Conservation (phyloP, 2,888 invertebrate species). For the Polia nebulosa region DNA sequence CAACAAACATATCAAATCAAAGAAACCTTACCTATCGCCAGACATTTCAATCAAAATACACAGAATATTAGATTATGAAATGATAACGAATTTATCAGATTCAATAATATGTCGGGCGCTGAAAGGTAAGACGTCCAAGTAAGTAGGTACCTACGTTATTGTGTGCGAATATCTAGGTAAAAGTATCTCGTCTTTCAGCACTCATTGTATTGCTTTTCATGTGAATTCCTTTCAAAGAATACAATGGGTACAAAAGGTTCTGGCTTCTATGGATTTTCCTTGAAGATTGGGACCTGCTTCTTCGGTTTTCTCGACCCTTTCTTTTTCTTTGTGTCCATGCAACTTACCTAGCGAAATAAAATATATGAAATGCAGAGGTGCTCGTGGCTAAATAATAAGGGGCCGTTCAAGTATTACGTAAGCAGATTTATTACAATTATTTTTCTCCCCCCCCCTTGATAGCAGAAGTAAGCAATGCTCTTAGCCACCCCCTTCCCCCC, state of each 20-base stretch:
- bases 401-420: too few relatives aligned
- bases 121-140: slow-evolving; percentile 6
- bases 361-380: too few relatives aligned
- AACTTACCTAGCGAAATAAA: too few relatives aligned
- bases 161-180: not conserved
- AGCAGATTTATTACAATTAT: too few relatives aligned
- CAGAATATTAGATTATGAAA: slow-evolving; percentile 4
- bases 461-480: too few relatives aligned
- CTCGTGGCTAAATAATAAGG: too few relatives aligned
- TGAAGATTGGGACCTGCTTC: too few relatives aligned
- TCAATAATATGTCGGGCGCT: slow-evolving; percentile 12
- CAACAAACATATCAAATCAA: not conserved
- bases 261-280: too few relatives aligned
- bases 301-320: too few relatives aligned
- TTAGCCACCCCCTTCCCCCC: too few relatives aligned
- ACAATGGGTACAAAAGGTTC: not conserved
- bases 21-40: not conserved
- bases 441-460: too few relatives aligned
- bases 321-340: too few relatives aligned
- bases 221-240: not conserved
- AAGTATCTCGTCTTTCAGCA: not conserved
- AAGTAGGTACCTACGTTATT: slow-evolving; percentile 3
- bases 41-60: slow-evolving; percentile 1
- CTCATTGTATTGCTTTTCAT: not conserved
- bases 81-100: slow-evolving; percentile 14